A percentile compares a stretch with the other conserved stretches of the same genome.
These are phyloP conservation scores for Drosophila acutilabella DNA, from an alignment of 2,888 invertebrate genomes.

Conservation along the genomic window DNA sequence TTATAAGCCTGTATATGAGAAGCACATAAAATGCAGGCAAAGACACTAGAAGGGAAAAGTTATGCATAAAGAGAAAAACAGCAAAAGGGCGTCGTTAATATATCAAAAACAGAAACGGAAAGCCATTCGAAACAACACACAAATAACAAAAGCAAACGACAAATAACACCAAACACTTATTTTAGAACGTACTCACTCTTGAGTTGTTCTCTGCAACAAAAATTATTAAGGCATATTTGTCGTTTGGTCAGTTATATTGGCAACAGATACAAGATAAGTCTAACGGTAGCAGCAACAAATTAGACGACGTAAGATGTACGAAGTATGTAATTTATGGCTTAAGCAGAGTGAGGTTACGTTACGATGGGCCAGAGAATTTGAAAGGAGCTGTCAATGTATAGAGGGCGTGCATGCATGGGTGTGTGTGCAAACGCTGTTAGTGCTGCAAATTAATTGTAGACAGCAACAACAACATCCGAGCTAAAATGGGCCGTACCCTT, in stretches of 20 bases:
- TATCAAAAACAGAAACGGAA: conserved; percentile 74
- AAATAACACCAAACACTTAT: conserved; percentile 43
- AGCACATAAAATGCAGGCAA: conserved; percentile 76
- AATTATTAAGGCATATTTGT: conserved; percentile 76
- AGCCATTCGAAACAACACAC: conserved; percentile 35
- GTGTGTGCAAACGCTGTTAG: conserved; percentile 15
- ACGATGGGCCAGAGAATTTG: conserved; percentile 19
- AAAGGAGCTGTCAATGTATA: conserved; percentile 40
- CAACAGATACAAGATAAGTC: conserved; percentile 27
- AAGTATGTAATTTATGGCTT: conserved; percentile 55
- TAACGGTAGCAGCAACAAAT: conserved; percentile 35
- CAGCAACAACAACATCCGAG: conserved; percentile 53
- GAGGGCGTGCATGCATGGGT: conserved; percentile 9
- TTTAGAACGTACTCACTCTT: conserved; percentile 52
- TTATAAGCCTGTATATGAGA: conserved; percentile 1
- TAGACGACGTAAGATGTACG: conserved; percentile 58
- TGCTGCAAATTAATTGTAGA: conserved; percentile 73
- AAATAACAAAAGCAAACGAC: conserved; percentile 34
- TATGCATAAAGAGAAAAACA: conserved; percentile 69
- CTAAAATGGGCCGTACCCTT: conserved; percentile 7
- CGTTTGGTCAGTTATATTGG: conserved; percentile 66
- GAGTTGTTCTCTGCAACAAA: conserved; percentile 40
- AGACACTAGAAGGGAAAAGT: conserved; percentile 72
- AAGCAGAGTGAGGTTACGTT: conserved; percentile 34
- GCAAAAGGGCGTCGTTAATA: conserved; percentile 81